phyloP scores from a whole-genome alignment of 1,140 invertebrate genomes.

The Drosophila watanabei region DNA sequence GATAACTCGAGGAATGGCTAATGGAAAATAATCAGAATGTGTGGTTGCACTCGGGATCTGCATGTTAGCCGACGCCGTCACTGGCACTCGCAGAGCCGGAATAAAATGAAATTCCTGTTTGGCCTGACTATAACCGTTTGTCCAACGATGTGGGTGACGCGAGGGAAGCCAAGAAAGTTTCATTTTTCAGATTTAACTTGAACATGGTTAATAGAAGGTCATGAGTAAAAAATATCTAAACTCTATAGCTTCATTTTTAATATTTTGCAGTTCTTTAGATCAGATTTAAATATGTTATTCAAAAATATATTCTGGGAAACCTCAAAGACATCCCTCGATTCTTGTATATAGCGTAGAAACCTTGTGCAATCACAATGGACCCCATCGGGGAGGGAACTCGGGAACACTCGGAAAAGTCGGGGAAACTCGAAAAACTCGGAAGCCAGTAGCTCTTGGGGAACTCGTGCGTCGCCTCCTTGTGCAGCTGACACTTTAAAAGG shows the following conservation, averaged over 20 bases:
- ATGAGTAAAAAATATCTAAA: neutral
- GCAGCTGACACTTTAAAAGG: conserved; percentile 78
- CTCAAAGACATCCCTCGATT: conserved; percentile 22
- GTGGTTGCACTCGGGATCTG: conserved; percentile 37
- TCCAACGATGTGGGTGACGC: conserved; percentile 13
- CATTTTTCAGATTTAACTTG: neutral
- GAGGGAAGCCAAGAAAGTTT: conserved; percentile 10
- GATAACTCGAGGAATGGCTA: conserved; percentile 35
- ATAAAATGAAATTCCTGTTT: conserved; percentile 55
- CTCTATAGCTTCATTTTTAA: neutral
- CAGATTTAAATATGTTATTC: neutral
- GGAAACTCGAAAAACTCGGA: conserved; percentile 11
- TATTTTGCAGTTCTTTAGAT: too few relatives aligned
- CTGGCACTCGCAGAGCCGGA: conserved; percentile 27
- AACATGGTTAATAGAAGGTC: neutral
- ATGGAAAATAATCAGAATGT: conserved; percentile 58
- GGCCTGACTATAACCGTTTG: conserved; percentile 44
- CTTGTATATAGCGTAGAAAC: neutral
- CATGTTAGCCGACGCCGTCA: conserved; percentile 41
- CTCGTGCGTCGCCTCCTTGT: conserved; percentile 48
- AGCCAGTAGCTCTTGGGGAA: conserved; percentile 20
- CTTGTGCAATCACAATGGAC: conserved; percentile 35
- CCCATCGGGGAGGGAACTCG: neutral
- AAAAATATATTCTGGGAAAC: neutral
- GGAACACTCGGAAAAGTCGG: conserved; percentile 1